phyloP scores from a whole-genome alignment of 2,888 invertebrate species.

The Drosophila stalkeri region DNA sequence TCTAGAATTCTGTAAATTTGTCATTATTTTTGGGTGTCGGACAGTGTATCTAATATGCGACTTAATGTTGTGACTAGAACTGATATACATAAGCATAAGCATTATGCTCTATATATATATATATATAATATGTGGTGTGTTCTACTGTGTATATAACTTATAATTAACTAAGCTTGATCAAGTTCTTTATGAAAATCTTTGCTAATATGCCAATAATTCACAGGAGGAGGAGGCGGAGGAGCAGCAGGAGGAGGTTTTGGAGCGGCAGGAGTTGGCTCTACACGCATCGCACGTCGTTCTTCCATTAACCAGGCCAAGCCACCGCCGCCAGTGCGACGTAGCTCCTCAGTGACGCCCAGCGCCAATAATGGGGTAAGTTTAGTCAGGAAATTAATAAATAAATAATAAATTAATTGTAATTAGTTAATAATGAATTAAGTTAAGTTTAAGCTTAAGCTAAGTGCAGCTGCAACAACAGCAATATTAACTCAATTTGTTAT shows the following conservation, averaged over 20 bases:
- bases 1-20: neutral
- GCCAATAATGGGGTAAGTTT: constrained; percentile 83
- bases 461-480: constrained; percentile 5
- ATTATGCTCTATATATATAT: neutral
- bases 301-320: constrained; percentile 87
- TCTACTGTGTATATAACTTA: constrained; percentile 63
- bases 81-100: constrained; percentile 7
- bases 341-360: constrained; percentile 88
- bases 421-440: constrained; percentile 37
- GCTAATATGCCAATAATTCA: constrained; percentile 38
- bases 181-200: neutral
- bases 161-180: constrained; percentile 41
- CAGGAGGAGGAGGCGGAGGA: constrained; percentile 56
- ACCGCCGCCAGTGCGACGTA: constrained; percentile 93
- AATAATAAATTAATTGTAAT: constrained; percentile 11
- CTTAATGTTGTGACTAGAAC: constrained; percentile 41
- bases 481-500: neutral
- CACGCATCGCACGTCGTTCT: constrained; percentile 85
- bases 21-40: constrained; percentile 2
- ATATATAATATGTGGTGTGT: constrained; percentile 46
- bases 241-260: constrained; percentile 44
- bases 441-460: constrained; percentile 48
- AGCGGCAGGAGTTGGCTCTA: constrained; percentile 56
- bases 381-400: neutral
- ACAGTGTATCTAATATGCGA: constrained; percentile 13